Conservation (phyloP, 2,113 vertebrate genomes). For the Nettapus auritus region DNA sequence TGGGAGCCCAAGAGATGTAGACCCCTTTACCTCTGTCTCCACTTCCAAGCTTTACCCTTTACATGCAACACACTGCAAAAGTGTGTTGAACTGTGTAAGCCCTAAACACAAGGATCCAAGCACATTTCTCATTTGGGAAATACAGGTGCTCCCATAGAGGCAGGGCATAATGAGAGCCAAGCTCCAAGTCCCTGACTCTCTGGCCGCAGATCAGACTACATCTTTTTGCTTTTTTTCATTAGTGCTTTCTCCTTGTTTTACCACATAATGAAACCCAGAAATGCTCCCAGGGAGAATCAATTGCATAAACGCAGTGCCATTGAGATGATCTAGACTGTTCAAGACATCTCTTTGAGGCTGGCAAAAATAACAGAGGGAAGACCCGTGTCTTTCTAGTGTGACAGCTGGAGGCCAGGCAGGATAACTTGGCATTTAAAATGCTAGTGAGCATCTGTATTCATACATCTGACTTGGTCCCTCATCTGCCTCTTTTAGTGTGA, state of each 20-base stretch:
- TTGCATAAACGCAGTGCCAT: background rate
- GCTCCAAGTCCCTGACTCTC: background rate
- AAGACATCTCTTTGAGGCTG: background rate
- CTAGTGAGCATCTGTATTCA: background rate
- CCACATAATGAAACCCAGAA: background rate
- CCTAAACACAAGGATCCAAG: background rate
- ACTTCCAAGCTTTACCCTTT: background rate
- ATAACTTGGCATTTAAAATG: background rate
- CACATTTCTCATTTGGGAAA: background rate
- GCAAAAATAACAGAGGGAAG: background rate
- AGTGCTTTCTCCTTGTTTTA: background rate
- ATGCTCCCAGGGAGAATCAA: background rate
- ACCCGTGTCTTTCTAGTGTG: background rate
- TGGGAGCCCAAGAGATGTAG: background rate
- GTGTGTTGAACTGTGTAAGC: background rate
- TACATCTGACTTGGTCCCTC: background rate
- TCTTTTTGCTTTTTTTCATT: background rate
- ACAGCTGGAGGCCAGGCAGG: background rate
- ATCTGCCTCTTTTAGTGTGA: background rate
- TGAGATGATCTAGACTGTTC: background rate
- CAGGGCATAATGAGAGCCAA: background rate
- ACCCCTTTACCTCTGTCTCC: background rate
- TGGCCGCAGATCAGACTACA: background rate
- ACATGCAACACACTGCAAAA: background rate
- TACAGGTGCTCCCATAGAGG: rapidly evolving